Conservation (phyloP, 2,797 vertebrate genomes). For the Sebastes matsubarae region DNA sequence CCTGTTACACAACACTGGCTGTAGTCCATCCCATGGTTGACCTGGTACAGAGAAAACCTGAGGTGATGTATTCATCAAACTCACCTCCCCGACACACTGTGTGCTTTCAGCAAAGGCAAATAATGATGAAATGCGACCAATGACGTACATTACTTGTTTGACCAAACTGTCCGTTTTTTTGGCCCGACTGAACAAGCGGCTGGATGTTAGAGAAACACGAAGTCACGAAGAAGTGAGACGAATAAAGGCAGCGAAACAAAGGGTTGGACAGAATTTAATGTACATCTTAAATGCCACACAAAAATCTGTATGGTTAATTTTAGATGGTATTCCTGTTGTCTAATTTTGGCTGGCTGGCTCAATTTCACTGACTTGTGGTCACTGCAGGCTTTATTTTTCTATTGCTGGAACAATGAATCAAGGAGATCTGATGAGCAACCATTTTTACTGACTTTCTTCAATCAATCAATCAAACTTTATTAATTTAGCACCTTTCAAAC, state of each 20-base stretch:
- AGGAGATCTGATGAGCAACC: background rate
- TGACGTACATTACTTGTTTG: conserved; percentile 15
- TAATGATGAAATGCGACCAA: conserved; percentile 3
- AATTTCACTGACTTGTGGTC: background rate
- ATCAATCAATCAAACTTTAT: too few relatives aligned
- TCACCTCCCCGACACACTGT: background rate
- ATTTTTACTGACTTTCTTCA: background rate
- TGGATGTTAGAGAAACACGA: background rate
- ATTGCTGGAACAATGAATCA: background rate
- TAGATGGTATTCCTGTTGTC: background rate
- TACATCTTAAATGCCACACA: background rate
- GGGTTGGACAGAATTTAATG: background rate
- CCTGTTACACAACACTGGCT: conserved; percentile 45
- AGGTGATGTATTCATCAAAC: conserved; percentile 8
- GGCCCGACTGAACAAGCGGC: background rate
- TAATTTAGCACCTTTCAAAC: too few relatives aligned
- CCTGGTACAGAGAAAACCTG: conserved; percentile 12
- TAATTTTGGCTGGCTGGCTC: background rate
- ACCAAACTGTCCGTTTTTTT: background rate
- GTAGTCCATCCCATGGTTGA: conserved; percentile 20
- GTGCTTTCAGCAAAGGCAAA: conserved; percentile 26
- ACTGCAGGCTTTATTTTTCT: background rate
- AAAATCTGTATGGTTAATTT: background rate
- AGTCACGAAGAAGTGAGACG: background rate
- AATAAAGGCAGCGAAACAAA: background rate